Conservation (phyloP, 2,888 invertebrate genomes). For the Drosophila formosana region DNA sequence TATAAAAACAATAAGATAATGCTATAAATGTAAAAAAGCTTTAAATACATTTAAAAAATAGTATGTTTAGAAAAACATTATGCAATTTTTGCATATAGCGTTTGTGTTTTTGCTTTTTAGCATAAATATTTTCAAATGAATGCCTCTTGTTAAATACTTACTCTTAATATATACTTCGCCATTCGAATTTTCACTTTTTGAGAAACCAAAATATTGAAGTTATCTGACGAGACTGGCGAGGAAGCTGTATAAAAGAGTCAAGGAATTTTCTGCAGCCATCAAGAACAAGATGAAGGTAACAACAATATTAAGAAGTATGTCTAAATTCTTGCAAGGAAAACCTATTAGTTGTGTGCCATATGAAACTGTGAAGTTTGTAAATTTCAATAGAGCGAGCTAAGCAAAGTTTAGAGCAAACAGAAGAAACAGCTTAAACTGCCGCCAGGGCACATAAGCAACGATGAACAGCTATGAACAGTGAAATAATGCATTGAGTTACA, state of each 20-base stretch:
- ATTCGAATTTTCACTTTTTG: slow-evolving; percentile 10
- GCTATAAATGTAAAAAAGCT: no score
- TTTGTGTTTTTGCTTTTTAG: no score
- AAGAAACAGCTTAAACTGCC: slow-evolving; percentile 61
- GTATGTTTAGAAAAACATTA: no score
- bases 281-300: slow-evolving; percentile 16
- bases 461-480: slow-evolving; percentile 12
- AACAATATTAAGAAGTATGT: slow-evolving; percentile 27
- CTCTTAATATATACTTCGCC: background rate
- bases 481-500: background rate
- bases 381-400: slow-evolving; percentile 56
- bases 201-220: slow-evolving; percentile 14
- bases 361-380: slow-evolving; percentile 64
- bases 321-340: slow-evolving; percentile 65
- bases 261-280: slow-evolving; percentile 41
- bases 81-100: no score
- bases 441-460: slow-evolving; percentile 28
- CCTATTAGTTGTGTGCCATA: slow-evolving; percentile 69
- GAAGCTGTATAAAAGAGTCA: slow-evolving; percentile 22
- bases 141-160: no score
- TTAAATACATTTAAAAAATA: no score
- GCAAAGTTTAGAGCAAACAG: slow-evolving; percentile 72
- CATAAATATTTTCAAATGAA: no score
- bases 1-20: no score
- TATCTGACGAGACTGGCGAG: slow-evolving; percentile 5